These are phyloP conservation scores for Byasa hedistus DNA, from an alignment of 2,888 invertebrate species.

Conservation along the genomic window DNA sequence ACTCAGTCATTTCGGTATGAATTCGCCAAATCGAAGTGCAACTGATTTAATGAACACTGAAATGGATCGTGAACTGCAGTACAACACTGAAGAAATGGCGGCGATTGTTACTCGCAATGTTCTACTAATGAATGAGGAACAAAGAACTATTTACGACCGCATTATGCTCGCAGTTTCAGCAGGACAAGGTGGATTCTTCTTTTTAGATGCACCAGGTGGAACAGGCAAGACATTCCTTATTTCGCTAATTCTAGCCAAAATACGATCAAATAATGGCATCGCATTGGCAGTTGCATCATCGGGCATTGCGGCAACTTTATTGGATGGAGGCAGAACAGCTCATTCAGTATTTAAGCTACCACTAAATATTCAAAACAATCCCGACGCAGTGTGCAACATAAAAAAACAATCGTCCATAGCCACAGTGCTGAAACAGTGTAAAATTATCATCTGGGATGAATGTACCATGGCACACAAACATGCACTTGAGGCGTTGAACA, in stretches of 20 bases:
- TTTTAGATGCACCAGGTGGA: constrained; percentile 31
- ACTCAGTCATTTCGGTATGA: constrained; percentile 34
- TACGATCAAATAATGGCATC: constrained; percentile 29
- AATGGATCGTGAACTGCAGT: constrained; percentile 37
- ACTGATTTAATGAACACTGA: constrained; percentile 36
- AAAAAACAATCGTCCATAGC: constrained; percentile 41
- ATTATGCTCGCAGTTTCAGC: no score
- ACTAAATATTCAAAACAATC: constrained; percentile 38
- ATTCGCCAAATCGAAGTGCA: constrained; percentile 32
- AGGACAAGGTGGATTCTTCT: no score
- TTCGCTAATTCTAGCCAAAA: constrained; percentile 29
- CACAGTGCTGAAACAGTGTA: constrained; percentile 37
- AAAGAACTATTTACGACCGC: no score
- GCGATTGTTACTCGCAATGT: constrained; percentile 33
- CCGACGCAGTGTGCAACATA: constrained; percentile 39
- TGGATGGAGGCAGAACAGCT: constrained; percentile 31
- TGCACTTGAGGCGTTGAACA: constrained; percentile 36
- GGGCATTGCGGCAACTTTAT: constrained; percentile 34
- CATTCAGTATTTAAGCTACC: constrained; percentile 34
- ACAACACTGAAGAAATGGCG: constrained; percentile 34
- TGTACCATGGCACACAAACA: constrained; percentile 38
- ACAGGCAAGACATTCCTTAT: constrained; percentile 29
- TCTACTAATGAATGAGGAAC: constrained; percentile 33
- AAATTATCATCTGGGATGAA: constrained; percentile 36
- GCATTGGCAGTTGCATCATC: constrained; percentile 34